A percentile compares a stretch with the other conserved stretches of the same genome.
Evolutionary conservation across 2,797 vertebrate species (phyloP).

Genomic region (Poeciliopsis paucimaculata): DNA sequence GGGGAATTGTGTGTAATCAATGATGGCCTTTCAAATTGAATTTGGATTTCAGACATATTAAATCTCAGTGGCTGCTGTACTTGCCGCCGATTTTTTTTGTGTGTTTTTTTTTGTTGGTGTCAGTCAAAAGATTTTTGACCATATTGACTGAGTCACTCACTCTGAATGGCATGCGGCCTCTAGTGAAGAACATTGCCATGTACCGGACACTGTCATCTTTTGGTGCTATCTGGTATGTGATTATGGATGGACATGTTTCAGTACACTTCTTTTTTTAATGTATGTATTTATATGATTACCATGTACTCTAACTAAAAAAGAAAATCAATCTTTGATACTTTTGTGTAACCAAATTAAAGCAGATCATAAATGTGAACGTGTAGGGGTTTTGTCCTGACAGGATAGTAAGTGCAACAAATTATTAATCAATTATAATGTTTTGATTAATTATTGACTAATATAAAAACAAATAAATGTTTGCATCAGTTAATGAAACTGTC

Average conservation of each 20-base stretch:
- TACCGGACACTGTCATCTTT: neutral
- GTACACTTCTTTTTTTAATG: neutral
- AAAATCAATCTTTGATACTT: neutral
- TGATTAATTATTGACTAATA: neutral
- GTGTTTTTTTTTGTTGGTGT: neutral
- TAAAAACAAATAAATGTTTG: neutral
- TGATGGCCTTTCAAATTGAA: neutral
- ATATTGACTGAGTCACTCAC: neutral
- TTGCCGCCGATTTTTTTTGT: neutral
- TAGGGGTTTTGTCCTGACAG: neutral
- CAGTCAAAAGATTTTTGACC: neutral
- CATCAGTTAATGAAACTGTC: neutral
- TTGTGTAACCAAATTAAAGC: neutral
- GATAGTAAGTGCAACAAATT: neutral
- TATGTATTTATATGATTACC: neutral
- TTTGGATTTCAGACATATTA: neutral
- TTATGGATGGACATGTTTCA: neutral
- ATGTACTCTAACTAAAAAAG: neutral
- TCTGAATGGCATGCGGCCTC: neutral
- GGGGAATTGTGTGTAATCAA: neutral
- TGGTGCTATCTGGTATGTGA: neutral
- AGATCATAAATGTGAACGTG: neutral
- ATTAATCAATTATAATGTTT: neutral
- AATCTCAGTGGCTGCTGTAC: neutral
- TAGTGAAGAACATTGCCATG: neutral